phyloP scores from a whole-genome alignment of 1,140 invertebrate species.

The Orussus abietinus region DNA sequence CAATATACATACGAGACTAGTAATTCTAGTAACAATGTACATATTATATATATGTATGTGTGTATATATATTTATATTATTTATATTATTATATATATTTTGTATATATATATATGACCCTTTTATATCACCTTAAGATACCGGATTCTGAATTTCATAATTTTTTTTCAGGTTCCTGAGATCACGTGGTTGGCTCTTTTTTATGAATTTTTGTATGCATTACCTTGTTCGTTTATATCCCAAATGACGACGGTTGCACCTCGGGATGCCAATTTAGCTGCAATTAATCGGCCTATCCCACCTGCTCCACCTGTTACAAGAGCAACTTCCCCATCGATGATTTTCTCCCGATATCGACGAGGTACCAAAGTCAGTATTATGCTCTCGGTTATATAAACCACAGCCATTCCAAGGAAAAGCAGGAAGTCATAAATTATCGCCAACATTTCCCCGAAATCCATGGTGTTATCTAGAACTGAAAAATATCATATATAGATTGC shows the following conservation, averaged over 20 bases:
- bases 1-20: too few relatives aligned
- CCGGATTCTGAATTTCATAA: not conserved
- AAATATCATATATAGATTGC: too few relatives aligned
- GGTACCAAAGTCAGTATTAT: conserved; percentile 52
- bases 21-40: too few relatives aligned
- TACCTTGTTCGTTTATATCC: conserved; percentile 85
- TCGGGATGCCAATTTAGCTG: conserved; percentile 71
- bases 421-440: conserved; percentile 29
- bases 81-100: not conserved
- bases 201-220: conserved; percentile 24
- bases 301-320: conserved; percentile 86
- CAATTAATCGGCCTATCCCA: conserved; percentile 83
- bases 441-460: not conserved
- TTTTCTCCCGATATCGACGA: conserved; percentile 49
- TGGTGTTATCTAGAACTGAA: too few relatives aligned
- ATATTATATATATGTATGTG: conserved; percentile 4
- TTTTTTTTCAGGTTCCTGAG: conserved; percentile 1
- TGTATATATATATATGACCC: conserved; percentile 7
- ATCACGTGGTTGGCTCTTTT: not conserved
- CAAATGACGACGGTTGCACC: conserved; percentile 80
- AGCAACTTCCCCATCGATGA: conserved; percentile 69
- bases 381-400: conserved; percentile 40
- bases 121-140: not conserved
- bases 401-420: conserved; percentile 29
- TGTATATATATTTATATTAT: not conserved